Evolutionary conservation across 2,113 vertebrate genomes (phyloP), one percentile per base, ranked within the genome.

Genomic region (Gasterosteus nipponicus): DNA sequence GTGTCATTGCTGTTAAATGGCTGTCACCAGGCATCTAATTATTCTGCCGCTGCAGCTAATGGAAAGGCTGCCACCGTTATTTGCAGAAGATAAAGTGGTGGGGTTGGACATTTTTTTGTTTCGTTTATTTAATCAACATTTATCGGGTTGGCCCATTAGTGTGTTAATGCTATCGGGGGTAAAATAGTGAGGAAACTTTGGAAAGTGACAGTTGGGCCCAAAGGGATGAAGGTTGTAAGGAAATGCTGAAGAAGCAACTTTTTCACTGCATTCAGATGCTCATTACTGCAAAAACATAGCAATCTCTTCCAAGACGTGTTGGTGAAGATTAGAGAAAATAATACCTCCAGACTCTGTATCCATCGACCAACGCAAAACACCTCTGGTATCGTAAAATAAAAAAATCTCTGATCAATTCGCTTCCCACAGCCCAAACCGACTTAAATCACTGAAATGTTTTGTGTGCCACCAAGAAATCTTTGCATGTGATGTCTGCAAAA

Each of bases 11-110:
- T 29, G 75, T 66, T 87, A 85, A 87, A 84, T 74, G 73, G 77
- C 74, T 86, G 77, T 73, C 80, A 81, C 73, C 72, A 29, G 64
- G 61, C 79, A 86, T 84, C 84, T 84, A 82, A 86, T 89, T 85
- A 79, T 69, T 78, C 78, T 15, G 62, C 44, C 69, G 64, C 76
- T 75, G 38, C 47, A 69, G 59, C 62, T 86, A 87, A 87, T 88
- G 18, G 29, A 78, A 75, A 11, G 5, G 51, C 79, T 76, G 57
- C 16, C 54, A 31, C 61, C 75, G 38, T 68, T 44, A 66, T 54
- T 68, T 73, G 69, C 70, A 38, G 72, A 83, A 82, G 80, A 77
- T 46, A 62, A 71, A 67, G 54, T 53, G 33, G n/a, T 18, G 18
- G 10, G 18, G n/a, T 63, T 67, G 2, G 2, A 62, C 2, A 6